These are phyloP conservation scores for Drosophila hydei DNA, from an alignment of 1,140 invertebrate species.

Conservation along the genomic window DNA sequence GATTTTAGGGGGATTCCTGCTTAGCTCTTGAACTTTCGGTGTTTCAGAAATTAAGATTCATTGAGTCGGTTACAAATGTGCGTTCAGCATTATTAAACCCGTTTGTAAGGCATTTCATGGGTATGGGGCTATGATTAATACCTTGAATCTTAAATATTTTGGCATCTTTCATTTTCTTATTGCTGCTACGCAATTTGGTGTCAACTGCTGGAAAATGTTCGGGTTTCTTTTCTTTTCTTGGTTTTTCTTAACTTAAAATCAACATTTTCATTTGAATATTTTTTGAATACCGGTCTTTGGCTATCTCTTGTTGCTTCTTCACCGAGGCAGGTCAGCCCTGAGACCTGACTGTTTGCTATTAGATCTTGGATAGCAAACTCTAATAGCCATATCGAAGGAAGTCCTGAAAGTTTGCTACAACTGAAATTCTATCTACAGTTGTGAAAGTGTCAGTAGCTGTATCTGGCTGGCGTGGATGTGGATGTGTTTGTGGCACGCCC, in stretches of 20 bases:
- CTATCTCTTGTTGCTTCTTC: conserved; percentile 14
- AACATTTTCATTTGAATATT: too few relatives aligned
- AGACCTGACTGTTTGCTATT: conserved; percentile 4
- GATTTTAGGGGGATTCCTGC: not conserved
- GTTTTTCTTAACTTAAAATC: too few relatives aligned
- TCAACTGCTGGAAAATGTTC: not conserved
- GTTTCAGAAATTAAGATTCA: not conserved
- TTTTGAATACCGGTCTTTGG: not conserved
- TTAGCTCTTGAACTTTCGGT: too few relatives aligned
- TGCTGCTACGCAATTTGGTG: not conserved
- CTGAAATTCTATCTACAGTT: not conserved
- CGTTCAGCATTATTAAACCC: not conserved
- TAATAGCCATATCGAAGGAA: not conserved
- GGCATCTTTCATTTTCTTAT: not conserved
- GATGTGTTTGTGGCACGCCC: not conserved
- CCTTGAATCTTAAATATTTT: not conserved
- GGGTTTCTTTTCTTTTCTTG: not conserved
- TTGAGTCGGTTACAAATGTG: not conserved
- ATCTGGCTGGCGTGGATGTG: not conserved
- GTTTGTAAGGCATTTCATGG: not conserved
- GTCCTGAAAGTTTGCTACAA: not conserved
- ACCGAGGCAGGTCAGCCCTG: too few relatives aligned
- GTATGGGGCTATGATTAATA: not conserved
- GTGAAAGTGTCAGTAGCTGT: not conserved
- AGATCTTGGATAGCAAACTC: not conserved